A percentile compares a stretch with the other conserved stretches of the same genome.
Evolutionary conservation across 2,888 invertebrate species (phyloP).

Genomic region (Odontocolon sp.): DNA sequence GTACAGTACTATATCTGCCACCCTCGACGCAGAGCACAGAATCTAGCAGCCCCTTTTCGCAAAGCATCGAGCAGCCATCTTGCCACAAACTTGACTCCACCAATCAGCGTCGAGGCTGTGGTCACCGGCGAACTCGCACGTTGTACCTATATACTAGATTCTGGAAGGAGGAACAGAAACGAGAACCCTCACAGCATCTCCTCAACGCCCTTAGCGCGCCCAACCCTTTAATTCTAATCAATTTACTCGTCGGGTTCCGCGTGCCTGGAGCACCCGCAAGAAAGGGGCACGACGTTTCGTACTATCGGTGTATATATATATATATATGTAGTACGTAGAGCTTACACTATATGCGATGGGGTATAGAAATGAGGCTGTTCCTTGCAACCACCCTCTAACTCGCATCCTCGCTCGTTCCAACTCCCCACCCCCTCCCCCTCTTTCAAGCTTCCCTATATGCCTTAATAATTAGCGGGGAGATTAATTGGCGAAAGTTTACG

Average conservation of each 20-base stretch:
- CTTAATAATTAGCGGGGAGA: slow-evolving; percentile 79
- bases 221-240: slow-evolving; percentile 80
- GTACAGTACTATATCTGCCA: slow-evolving; percentile 52
- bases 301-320: background rate
- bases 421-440: slow-evolving; percentile 56
- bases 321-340: background rate
- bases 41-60: slow-evolving; percentile 58
- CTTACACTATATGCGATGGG: background rate
- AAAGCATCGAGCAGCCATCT: slow-evolving; percentile 77
- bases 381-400: slow-evolving; percentile 39
- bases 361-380: slow-evolving; percentile 23
- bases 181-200: slow-evolving; percentile 35
- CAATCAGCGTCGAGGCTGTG: slow-evolving; percentile 81
- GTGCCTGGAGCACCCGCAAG: slow-evolving; percentile 58
- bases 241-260: slow-evolving; percentile 75
- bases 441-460: slow-evolving; percentile 70
- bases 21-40: slow-evolving; percentile 58
- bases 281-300: slow-evolving; percentile 50
- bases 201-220: slow-evolving; percentile 46
- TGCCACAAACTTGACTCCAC: slow-evolving; percentile 81
- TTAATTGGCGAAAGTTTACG: slow-evolving; percentile 75
- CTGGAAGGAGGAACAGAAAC: slow-evolving; percentile 43
- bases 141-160: slow-evolving; percentile 39
- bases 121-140: slow-evolving; percentile 78
- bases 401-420: slow-evolving; percentile 10